Evolutionary conservation across 2,113 vertebrate species (phyloP).

Genomic region (Tinamus guttatus): DNA sequence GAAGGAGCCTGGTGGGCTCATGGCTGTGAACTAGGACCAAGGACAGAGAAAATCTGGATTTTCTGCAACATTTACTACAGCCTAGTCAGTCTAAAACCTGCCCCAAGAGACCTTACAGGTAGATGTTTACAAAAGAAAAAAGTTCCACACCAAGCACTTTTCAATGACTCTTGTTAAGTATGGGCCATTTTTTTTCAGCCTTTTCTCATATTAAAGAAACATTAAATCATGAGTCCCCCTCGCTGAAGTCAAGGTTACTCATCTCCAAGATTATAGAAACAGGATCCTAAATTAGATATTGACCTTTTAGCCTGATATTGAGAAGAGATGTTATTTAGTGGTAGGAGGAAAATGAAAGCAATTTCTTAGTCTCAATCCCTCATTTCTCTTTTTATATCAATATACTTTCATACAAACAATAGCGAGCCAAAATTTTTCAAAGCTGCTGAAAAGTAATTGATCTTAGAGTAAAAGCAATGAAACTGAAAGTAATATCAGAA

Average conservation of each 20-base stretch:
- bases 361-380: background rate
- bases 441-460: slow-evolving; percentile 10
- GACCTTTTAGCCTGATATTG: slow-evolving; percentile 19
- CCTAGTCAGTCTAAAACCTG: background rate
- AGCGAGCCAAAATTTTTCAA: background rate
- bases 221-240: background rate
- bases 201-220: background rate
- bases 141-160: background rate
- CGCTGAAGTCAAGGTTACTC: background rate
- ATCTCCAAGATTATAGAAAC: slow-evolving; percentile 3
- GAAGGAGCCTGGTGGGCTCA: background rate
- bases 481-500: background rate
- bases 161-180: background rate
- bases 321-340: slow-evolving; percentile 19
- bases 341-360: slow-evolving; percentile 12
- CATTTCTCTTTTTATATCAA: background rate
- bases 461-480: background rate
- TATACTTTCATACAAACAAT: background rate
- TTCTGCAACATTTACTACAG: background rate
- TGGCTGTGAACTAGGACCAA: background rate
- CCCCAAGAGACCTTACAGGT: background rate
- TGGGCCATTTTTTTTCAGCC: background rate
- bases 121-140: background rate
- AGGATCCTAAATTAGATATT: slow-evolving; percentile 36
- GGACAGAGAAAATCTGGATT: background rate